Base-by-base conservation (phyloP, 2,888 invertebrate species). In the Apotomis turbidana region DNA sequence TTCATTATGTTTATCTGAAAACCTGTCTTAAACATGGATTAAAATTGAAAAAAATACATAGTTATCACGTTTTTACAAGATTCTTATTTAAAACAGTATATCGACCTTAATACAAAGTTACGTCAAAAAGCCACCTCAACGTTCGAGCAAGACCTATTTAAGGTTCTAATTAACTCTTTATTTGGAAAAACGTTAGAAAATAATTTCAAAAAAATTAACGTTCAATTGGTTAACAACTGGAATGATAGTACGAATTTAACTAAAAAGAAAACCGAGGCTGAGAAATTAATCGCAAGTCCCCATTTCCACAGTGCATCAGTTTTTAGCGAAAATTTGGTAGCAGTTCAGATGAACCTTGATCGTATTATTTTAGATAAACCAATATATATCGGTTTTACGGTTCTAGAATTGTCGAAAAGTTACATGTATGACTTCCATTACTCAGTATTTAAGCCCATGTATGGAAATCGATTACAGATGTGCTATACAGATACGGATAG, bases 1-100 rank as follows among this genome's bases (percentile, higher is more conserved):
- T 49, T 69, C 54, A 54, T 60, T 60, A 60, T 44, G 60, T 54
- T 6, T 27, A 69, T 55, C 36, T 61, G 46, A 57, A 52, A 58
- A 58, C 58, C 55, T 46, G 54, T 57, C 36, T 69, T 49, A 55
- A 58, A 5, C 38, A 58, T 41, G 58, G 58, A 46, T 61, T 62
- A 55, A 36, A 27, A 38, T 38, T 57, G 27, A 27, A 27, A 57
- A 36, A 61, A 61, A 49, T 27, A 27, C 41, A 41, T 41, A 41
- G 6, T 41, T 6, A 5, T 41, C 5, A 6, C 41, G 5, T 41
- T 41, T 6, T 6, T 6, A 41, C 41, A 41, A 41, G 41, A 41
- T 41, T 6, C 5, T 6, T 41, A 41, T 52, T 52, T 52, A n/a
- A 52, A 52, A n/a, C 12, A 52, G 3, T 52, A 12, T n/a, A 52